Evolutionary conservation across 2,113 vertebrate species (phyloP).

Genomic region (Collichthys lucidus): DNA sequence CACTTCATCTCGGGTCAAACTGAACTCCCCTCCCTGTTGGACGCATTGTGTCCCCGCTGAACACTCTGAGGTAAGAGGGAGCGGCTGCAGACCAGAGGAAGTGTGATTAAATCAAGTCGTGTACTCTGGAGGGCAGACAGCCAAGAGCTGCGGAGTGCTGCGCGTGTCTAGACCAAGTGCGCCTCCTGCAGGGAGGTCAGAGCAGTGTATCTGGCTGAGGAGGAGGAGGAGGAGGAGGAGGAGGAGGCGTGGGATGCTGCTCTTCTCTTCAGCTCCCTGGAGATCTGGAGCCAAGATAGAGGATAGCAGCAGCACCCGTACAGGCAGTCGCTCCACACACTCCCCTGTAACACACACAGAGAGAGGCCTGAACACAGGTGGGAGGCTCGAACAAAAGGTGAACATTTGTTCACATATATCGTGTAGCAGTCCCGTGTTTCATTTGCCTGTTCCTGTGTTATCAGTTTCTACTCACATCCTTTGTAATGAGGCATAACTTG

Average conservation of each 20-base stretch:
- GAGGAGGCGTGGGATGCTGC: conserved; percentile 71
- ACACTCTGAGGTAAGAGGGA: conserved; percentile 45
- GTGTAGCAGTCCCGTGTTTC: not conserved
- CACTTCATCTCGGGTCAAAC: conserved; percentile 14
- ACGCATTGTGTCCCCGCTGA: conserved; percentile 34
- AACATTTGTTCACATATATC: conserved; percentile 28
- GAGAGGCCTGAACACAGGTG: conserved; percentile 47
- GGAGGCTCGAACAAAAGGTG: conserved; percentile 62
- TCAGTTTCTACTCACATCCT: not conserved
- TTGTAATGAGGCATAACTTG: not conserved
- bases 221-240: conserved; percentile 61
- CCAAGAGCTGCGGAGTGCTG: not conserved
- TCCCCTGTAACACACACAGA: conserved; percentile 71
- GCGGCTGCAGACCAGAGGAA: conserved; percentile 50
- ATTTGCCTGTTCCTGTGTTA: not conserved
- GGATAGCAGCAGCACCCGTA: conserved; percentile 83
- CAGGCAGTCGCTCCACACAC: conserved; percentile 81
- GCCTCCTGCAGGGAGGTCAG: conserved; percentile 72
- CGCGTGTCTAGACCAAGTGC: conserved; percentile 73
- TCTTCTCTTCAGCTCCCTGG: conserved; percentile 82
- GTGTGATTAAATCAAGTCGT: conserved; percentile 64
- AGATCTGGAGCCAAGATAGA: conserved; percentile 83
- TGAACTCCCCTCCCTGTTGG: conserved; percentile 16
- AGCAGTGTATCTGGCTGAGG: conserved; percentile 63
- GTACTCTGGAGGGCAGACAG: conserved; percentile 27